These are phyloP conservation scores for Acanthurus leucopareius DNA, from an alignment of 2,797 vertebrate species.

Conservation along the genomic window DNA sequence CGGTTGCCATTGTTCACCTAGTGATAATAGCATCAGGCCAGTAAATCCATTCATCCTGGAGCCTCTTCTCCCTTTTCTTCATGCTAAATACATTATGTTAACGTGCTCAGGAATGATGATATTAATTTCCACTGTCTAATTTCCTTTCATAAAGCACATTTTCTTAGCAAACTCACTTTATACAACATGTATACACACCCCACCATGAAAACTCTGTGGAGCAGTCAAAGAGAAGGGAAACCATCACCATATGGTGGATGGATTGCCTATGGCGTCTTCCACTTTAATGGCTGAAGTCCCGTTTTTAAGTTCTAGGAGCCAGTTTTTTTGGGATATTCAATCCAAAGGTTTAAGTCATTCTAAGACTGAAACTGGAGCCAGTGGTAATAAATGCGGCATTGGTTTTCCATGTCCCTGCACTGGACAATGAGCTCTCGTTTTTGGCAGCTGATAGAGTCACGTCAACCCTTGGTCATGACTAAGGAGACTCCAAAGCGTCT, in stretches of 20 bases:
- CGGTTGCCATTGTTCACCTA: slow-evolving; percentile 19
- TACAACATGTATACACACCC: slow-evolving; percentile 27
- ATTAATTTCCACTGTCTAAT: background rate
- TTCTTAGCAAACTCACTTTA: slow-evolving; percentile 21
- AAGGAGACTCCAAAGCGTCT: slow-evolving; percentile 17
- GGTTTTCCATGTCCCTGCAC: slow-evolving; percentile 51
- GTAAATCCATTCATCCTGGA: background rate
- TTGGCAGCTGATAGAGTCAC: slow-evolving; percentile 56
- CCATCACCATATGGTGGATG: slow-evolving; percentile 62
- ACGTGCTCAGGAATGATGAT: slow-evolving; percentile 5
- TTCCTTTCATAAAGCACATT: slow-evolving; percentile 21
- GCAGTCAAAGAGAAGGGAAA: slow-evolving; percentile 43
- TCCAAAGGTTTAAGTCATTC: slow-evolving; percentile 43
- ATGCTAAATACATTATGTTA: background rate
- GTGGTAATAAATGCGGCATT: slow-evolving; percentile 45
- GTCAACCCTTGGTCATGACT: slow-evolving; percentile 43
- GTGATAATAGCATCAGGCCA: slow-evolving; percentile 17
- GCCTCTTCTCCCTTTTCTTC: slow-evolving; percentile 11
- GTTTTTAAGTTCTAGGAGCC: slow-evolving; percentile 37
- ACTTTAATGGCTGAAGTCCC: slow-evolving; percentile 47
- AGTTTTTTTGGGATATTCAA: slow-evolving; percentile 41
- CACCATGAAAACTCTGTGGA: slow-evolving; percentile 28
- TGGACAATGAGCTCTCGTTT: slow-evolving; percentile 47
- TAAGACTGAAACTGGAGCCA: slow-evolving; percentile 44
- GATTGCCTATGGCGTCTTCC: slow-evolving; percentile 40